These are phyloP conservation scores for Tapirus indicus DNA, from an alignment of 2,797 vertebrate species.

Conservation along the genomic window DNA sequence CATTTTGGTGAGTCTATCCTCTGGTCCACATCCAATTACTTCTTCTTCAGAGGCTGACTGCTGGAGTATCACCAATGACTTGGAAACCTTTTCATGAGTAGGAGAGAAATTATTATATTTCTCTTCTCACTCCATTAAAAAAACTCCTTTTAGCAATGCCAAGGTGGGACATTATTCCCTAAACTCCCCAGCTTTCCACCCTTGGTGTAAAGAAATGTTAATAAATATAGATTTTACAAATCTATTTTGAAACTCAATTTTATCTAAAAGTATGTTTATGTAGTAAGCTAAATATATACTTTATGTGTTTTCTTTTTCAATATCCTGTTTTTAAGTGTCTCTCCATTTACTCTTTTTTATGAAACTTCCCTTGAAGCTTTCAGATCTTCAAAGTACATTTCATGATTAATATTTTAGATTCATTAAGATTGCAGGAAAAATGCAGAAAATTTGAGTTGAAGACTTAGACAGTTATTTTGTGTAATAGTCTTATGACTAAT, in stretches of 20 bases:
- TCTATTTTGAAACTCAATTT: neutral
- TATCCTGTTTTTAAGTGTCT: neutral
- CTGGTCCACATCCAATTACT: neutral
- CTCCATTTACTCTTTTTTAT: neutral
- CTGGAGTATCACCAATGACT: neutral
- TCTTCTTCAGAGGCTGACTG: neutral
- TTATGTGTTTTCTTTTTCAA: neutral
- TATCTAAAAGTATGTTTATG: neutral
- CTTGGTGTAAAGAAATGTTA: neutral
- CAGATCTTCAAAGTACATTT: neutral
- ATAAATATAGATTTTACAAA: neutral
- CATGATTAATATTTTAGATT: slow-evolving; percentile 8
- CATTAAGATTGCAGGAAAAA: neutral
- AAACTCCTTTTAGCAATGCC: neutral
- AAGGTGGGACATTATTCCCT: neutral
- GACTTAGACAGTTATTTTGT: neutral
- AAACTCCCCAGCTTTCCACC: neutral
- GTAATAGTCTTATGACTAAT: neutral
- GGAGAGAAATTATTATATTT: neutral
- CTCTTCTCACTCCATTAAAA: neutral
- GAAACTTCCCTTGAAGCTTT: neutral
- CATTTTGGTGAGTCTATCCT: neutral
- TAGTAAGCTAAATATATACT: neutral
- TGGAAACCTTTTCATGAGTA: neutral
- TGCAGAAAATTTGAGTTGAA: neutral